These are phyloP conservation scores for Drosophila kanekoi DNA, from an alignment of 2,888 invertebrate species.

Conservation along the genomic window DNA sequence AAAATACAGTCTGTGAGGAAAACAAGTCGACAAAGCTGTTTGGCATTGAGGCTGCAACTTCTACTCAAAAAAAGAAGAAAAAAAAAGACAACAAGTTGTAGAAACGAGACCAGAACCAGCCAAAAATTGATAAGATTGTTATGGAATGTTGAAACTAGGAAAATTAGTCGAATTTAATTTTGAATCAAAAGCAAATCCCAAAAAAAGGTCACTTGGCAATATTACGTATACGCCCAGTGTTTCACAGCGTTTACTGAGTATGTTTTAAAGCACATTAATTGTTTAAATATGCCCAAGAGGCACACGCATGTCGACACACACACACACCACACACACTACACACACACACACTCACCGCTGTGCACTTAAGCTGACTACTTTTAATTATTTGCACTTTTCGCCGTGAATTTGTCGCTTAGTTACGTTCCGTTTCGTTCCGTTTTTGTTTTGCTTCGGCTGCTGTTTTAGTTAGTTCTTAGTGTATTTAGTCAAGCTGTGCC, in stretches of 20 bases:
- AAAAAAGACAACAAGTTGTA: constrained; percentile 19
- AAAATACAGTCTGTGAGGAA: constrained; percentile 8
- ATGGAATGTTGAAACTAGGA: constrained; percentile 6
- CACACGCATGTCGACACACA: constrained; percentile 36
- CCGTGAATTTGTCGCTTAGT: constrained; percentile 18
- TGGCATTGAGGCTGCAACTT: constrained; percentile 63
- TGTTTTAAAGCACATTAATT: constrained; percentile 62
- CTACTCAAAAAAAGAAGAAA: constrained; percentile 9
- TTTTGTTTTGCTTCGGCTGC: neutral
- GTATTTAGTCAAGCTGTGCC: constrained; percentile 39
- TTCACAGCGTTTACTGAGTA: constrained; percentile 13
- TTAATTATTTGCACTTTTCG: constrained; percentile 76
- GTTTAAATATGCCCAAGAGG: constrained; percentile 57
- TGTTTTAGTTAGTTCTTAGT: constrained; percentile 10
- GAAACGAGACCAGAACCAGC: constrained; percentile 46
- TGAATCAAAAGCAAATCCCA: constrained; percentile 25
- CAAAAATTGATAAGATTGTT: constrained; percentile 36
- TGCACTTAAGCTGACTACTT: constrained; percentile 70
- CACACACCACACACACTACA: constrained; percentile 14
- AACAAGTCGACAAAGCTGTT: constrained; percentile 47
- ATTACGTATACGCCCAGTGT: constrained; percentile 70
- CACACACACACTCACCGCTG: constrained; percentile 58
- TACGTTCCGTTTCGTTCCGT: constrained; percentile 27
- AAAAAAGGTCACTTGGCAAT: constrained; percentile 43
- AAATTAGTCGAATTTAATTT: too few species aligned